These are phyloP conservation scores for Pollachius pollachius DNA, from an alignment of 2,113 vertebrate genomes.

Conservation along the genomic window DNA sequence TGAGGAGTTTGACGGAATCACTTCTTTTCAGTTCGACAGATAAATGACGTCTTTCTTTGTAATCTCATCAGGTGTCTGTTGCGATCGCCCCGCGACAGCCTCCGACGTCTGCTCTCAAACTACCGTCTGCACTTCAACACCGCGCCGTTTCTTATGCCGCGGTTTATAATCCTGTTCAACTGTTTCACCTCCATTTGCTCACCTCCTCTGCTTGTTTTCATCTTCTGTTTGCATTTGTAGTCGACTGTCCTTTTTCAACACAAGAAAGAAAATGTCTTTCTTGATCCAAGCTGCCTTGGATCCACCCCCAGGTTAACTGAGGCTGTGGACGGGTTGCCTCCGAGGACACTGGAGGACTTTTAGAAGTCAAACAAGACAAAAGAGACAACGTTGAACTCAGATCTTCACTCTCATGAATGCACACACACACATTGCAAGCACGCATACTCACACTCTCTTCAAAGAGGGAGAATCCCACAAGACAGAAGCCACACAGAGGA, in stretches of 20 bases:
- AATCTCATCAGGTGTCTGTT: conserved; percentile 42
- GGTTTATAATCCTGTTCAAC: conserved; percentile 1
- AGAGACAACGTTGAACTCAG: conserved; percentile 39
- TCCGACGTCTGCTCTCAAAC: conserved; percentile 37
- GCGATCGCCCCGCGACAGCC: conserved; percentile 16
- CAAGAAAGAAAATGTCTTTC: conserved; percentile 7
- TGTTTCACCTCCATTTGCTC: neutral
- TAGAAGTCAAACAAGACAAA: conserved; percentile 58
- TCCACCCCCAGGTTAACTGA: conserved; percentile 18
- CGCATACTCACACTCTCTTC: conserved; percentile 54
- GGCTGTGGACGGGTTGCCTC: conserved; percentile 35
- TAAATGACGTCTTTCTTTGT: conserved; percentile 45
- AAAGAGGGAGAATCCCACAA: conserved; percentile 52
- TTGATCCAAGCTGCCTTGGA: too few relatives aligned
- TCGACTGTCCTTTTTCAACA: conserved; percentile 1
- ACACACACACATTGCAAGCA: conserved; percentile 27
- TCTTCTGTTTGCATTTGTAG: neutral
- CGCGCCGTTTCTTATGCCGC: conserved; percentile 23
- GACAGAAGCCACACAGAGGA: conserved; percentile 50
- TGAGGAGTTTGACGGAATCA: conserved; percentile 44
- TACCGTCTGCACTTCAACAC: too few relatives aligned
- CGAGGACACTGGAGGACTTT: conserved; percentile 65
- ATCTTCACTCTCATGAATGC: conserved; percentile 17
- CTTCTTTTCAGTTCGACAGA: conserved; percentile 64
- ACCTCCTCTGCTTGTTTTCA: neutral